Conservation (phyloP, 2,113 vertebrate species). For the Psophia crepitans region DNA sequence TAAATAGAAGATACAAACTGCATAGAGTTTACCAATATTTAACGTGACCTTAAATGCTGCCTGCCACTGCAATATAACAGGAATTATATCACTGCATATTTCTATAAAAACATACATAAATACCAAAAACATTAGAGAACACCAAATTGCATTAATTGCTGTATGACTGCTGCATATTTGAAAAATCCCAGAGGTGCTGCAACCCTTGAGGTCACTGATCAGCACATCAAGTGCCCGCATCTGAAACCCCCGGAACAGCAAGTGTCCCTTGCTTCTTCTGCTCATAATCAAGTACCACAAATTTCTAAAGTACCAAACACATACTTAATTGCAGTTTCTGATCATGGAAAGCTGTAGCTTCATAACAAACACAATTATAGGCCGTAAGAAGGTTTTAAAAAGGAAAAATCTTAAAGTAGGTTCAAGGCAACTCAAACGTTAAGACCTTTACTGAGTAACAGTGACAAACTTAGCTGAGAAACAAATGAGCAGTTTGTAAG, state of each 20-base stretch:
- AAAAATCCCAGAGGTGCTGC: background rate
- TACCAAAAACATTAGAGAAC: background rate
- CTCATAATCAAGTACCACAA: background rate
- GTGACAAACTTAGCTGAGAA: background rate
- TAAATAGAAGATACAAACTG: background rate
- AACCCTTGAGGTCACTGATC: background rate
- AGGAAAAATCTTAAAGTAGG: background rate
- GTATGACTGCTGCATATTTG: background rate
- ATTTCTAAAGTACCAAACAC: background rate
- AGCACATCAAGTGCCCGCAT: too few relatives aligned
- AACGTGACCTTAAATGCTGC: background rate
- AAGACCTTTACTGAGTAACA: background rate
- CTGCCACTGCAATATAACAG: background rate
- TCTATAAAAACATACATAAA: background rate
- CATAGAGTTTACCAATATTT: background rate
- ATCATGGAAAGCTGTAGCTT: background rate
- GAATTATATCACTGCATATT: background rate
- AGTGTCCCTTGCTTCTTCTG: background rate
- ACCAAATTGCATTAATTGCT: background rate
- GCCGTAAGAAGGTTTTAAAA: background rate
- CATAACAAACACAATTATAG: background rate
- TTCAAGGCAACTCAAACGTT: background rate
- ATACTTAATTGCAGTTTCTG: background rate
- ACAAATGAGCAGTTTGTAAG: background rate
- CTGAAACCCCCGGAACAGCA: background rate